Conservation (phyloP, 2,113 vertebrate genomes). For the Perca flavescens region DNA sequence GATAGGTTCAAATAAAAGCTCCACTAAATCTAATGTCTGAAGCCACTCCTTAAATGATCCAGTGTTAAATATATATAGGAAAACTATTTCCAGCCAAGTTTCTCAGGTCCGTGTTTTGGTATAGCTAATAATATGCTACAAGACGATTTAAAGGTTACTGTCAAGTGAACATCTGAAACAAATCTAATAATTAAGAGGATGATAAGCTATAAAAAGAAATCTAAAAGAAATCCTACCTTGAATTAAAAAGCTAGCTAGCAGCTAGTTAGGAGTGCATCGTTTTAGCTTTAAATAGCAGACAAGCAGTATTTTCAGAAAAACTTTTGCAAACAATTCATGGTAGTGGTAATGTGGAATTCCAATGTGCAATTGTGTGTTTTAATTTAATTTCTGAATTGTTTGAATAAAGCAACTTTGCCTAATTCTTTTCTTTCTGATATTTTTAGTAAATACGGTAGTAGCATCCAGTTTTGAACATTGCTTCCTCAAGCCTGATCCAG, state of each 20-base stretch:
- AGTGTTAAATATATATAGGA: background rate
- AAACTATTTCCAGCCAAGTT: background rate
- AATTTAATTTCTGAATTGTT: background rate
- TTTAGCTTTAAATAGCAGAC: background rate
- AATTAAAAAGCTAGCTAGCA: background rate
- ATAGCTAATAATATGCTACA: background rate
- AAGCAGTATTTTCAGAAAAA: background rate
- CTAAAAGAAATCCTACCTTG: background rate
- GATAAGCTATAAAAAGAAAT: background rate
- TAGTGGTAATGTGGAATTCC: background rate
- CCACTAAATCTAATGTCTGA: background rate
- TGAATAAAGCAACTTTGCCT: background rate
- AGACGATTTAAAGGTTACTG: background rate
- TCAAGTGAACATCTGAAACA: background rate
- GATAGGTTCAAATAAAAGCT: background rate
- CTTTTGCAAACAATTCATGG: background rate
- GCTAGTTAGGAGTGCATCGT: background rate
- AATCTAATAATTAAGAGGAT: background rate
- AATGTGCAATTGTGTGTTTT: background rate
- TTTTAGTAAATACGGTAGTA: background rate
- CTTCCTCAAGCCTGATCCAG: background rate
- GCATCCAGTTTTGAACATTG: background rate
- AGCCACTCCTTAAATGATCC: background rate
- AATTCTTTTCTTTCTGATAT: background rate
- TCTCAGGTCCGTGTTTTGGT: background rate